phyloP scores from a whole-genome alignment of 2,888 invertebrate species.

The Helleia helle region DNA sequence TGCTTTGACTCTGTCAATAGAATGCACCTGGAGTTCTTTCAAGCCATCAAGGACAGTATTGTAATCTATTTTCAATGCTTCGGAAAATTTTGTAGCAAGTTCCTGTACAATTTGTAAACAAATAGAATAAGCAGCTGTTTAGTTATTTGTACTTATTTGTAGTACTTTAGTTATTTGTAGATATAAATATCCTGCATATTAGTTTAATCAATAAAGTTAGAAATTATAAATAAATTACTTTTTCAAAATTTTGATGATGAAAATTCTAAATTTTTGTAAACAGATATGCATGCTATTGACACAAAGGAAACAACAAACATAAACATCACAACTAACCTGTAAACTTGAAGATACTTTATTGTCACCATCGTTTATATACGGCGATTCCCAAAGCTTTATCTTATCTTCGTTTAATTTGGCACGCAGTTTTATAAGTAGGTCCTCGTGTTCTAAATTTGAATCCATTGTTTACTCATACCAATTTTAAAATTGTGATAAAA shows the following conservation, averaged over 20 bases:
- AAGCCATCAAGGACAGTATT: slow-evolving; percentile 72
- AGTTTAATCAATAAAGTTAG: too few relatives aligned
- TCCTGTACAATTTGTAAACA: slow-evolving; percentile 52
- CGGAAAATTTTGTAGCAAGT: slow-evolving; percentile 74
- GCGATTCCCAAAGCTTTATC: slow-evolving; percentile 84
- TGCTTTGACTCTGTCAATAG: slow-evolving; percentile 81
- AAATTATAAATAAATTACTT: too few relatives aligned
- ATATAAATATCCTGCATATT: too few relatives aligned
- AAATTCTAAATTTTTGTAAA: too few relatives aligned
- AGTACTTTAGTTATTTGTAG: too few relatives aligned
- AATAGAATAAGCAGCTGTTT: not conserved
- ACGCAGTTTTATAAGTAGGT: slow-evolving; percentile 77
- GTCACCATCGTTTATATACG: slow-evolving; percentile 68
- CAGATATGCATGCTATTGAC: too few relatives aligned
- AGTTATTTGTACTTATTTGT: too few relatives aligned
- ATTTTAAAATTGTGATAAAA: too few relatives aligned
- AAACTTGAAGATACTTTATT: slow-evolving; percentile 47
- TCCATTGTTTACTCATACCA: slow-evolving; percentile 51
- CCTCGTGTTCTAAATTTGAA: slow-evolving; percentile 66
- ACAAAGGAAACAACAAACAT: too few relatives aligned
- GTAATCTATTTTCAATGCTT: slow-evolving; percentile 63
- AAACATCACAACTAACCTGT: slow-evolving; percentile 47
- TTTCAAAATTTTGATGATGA: too few relatives aligned
- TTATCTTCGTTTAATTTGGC: slow-evolving; percentile 78
- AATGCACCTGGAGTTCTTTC: slow-evolving; percentile 77